phyloP scores from a whole-genome alignment of 2,113 vertebrate species.

The Crotophaga sulcirostris region DNA sequence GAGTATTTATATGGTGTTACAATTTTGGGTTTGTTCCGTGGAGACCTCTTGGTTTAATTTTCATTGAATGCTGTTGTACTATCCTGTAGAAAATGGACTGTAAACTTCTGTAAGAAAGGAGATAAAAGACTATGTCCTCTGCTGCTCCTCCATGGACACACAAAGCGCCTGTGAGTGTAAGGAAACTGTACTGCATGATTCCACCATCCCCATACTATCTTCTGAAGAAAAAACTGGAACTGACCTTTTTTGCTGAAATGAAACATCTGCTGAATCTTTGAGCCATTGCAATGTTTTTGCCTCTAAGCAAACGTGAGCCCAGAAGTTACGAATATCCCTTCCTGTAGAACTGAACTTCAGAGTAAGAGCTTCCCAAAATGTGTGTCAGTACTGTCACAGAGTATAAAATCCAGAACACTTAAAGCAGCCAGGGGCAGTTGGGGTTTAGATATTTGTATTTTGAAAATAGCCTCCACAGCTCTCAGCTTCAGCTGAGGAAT shows the following conservation, averaged over 20 bases:
- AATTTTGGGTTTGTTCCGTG: neutral
- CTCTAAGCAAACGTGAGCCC: neutral
- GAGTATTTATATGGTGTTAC: neutral
- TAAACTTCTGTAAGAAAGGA: neutral
- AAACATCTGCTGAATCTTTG: neutral
- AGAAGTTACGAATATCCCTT: neutral
- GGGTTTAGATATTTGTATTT: neutral
- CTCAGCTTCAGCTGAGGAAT: neutral
- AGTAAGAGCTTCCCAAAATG: neutral
- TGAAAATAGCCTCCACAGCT: neutral
- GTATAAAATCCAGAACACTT: neutral
- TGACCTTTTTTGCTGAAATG: neutral
- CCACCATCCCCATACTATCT: neutral
- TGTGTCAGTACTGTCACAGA: neutral
- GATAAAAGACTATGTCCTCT: neutral
- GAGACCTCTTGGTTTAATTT: neutral
- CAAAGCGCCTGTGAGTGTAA: fast-evolving
- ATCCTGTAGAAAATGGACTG: neutral
- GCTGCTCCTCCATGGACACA: neutral
- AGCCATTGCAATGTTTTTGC: neutral
- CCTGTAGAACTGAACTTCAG: neutral
- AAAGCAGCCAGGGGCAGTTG: neutral
- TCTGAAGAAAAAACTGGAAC: neutral
- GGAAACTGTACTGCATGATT: neutral
- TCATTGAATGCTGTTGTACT: neutral